phyloP scores from a whole-genome alignment of 2,888 invertebrate species.

The Acanthoscelides obtectus region DNA sequence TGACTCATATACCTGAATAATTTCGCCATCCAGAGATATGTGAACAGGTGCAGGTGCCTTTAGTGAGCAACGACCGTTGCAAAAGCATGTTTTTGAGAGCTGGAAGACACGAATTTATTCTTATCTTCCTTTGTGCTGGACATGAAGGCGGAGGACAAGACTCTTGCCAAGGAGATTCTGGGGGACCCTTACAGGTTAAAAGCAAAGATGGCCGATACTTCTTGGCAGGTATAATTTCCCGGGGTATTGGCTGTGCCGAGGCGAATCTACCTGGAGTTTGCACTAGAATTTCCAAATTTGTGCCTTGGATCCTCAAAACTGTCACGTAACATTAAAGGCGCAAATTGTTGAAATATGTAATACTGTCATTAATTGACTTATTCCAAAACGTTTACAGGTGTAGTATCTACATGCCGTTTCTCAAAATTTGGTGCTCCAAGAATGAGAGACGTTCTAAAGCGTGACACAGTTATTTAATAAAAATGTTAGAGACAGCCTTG shows the following conservation, averaged over 20 bases:
- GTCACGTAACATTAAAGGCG: slow-evolving; percentile 54
- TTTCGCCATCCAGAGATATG: too few species aligned
- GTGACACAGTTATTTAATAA: too few species aligned
- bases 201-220: slow-evolving; percentile 85
- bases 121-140: slow-evolving; percentile 89
- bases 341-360: neutral
- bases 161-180: slow-evolving; percentile 86
- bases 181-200: slow-evolving; percentile 77
- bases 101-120: slow-evolving; percentile 86
- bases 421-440: neutral
- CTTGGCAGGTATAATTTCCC: slow-evolving; percentile 89
- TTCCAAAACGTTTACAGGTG: neutral
- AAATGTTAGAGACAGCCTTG: too few species aligned
- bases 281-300: slow-evolving; percentile 90
- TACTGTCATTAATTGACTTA: neutral
- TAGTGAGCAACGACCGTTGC: slow-evolving; percentile 91
- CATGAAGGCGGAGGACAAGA: slow-evolving; percentile 85
- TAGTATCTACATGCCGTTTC: neutral
- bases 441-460: too few species aligned
- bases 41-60: slow-evolving; percentile 87
- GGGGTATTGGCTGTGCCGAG: slow-evolving; percentile 93
- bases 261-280: slow-evolving; percentile 91
- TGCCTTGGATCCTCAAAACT: slow-evolving; percentile 86
- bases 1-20: too few species aligned
- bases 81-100: slow-evolving; percentile 88